Base-by-base conservation (phyloP, 2,888 invertebrate genomes). In the Lacanobia wlatinum region DNA sequence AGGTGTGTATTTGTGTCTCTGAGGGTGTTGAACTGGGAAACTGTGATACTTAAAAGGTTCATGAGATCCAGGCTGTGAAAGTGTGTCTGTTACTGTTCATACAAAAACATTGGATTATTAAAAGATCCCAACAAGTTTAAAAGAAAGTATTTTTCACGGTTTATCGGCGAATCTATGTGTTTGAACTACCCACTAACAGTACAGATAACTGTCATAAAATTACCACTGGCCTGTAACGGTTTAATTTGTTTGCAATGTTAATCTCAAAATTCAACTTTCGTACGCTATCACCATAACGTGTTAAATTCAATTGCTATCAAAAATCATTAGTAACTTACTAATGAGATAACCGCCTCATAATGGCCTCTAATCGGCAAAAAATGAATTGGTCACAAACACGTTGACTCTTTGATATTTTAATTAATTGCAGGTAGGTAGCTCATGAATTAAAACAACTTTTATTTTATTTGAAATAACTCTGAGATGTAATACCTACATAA, bases 1-100 rank as follows among this genome's bases (percentile, higher is more conserved):
- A 86, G 86, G 86, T 86, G 80, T 71, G 86, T 86, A 73, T 77
- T 18, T 55, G 23, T 4, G 38, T 64, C 0, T 56, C 21, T 34
- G 40, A 63, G n/a, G n/a, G 34, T 64, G 23, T 64, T 40, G 43
- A 23, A 52, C n/a, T 48, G 10, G 21, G 40, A 62, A 50, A 40
- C 62, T n/a, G 40, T 55, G 53, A 58, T 18, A 52, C 59, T 52
- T 55, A 28, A 43, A 28, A 55, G 23, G 12, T 56, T 21, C 10
- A 46, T 18, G 9, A n/a, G 14, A 18, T 64, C 43, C 12, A 34
- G 18, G 16, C n/a, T 21, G 46, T 72, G 62, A 62, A 43, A 55
- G 38, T 56, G 18, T 38, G 50, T 56, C 2, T 40, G 50, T 28
- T 34, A 12, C 34, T 58, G 21, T 23, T 62, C 18, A 53, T 34